Evolutionary conservation across 2,888 invertebrate genomes (phyloP).

Genomic region (Gryllus longicercus): DNA sequence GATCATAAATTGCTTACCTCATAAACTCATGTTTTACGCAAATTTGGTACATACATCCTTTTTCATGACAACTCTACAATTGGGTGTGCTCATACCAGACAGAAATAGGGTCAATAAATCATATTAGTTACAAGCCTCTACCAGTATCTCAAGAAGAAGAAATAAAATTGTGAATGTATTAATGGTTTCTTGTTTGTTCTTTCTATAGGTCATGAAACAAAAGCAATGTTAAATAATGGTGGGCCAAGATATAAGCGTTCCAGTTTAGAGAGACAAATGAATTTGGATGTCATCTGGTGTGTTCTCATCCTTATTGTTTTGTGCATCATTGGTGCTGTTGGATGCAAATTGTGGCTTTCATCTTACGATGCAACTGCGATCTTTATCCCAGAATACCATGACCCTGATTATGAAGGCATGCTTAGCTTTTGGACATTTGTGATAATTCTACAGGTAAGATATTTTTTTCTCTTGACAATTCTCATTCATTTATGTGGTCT

Average conservation of each 20-base stretch:
- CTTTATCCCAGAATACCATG: constrained; percentile 61
- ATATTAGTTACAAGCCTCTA: not conserved
- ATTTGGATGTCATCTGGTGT: constrained; percentile 95
- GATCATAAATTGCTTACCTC: too few relatives aligned
- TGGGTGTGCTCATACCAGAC: too few relatives aligned
- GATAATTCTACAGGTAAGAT: constrained; percentile 79
- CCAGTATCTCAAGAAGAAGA: not conserved
- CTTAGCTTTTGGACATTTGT: constrained; percentile 93
- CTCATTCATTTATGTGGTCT: too few relatives aligned
- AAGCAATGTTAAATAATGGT: constrained; percentile 96
- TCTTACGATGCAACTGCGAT: constrained; percentile 51
- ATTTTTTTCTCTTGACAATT: not conserved
- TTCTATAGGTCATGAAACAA: constrained; percentile 83
- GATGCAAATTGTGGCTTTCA: constrained; percentile 82
- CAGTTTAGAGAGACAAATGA: constrained; percentile 88
- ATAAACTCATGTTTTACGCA: too few relatives aligned
- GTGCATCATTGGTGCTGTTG: constrained; percentile 86
- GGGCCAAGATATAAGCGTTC: constrained; percentile 92
- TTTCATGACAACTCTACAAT: too few relatives aligned
- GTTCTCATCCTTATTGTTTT: constrained; percentile 84
- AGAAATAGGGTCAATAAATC: too few relatives aligned
- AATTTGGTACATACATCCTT: too few relatives aligned
- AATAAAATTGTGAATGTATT: not conserved
- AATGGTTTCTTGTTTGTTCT: not conserved
- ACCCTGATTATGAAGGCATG: constrained; percentile 70